Percentiles rank a stretch among this genome's conserved stretches.
Conservation (phyloP, 2,888 invertebrate genomes). For the Petrolisthes manimaculis region DNA sequence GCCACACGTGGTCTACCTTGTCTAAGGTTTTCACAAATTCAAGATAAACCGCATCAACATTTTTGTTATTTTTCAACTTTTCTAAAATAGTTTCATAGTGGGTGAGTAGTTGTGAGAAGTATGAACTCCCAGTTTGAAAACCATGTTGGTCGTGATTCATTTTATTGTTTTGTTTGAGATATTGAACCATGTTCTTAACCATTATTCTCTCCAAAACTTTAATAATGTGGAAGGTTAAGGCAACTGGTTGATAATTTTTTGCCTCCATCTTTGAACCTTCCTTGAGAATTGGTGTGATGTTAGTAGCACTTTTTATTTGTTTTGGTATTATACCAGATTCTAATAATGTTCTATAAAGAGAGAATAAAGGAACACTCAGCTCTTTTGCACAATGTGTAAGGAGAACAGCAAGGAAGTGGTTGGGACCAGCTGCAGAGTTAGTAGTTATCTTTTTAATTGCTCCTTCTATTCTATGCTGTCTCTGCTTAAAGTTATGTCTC, state of each 20-base stretch:
- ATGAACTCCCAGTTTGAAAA: not conserved
- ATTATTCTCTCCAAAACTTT: slow-evolving; percentile 30
- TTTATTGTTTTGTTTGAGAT: not conserved
- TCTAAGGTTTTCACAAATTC: not conserved
- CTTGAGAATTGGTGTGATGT: not conserved
- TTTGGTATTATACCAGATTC: no score
- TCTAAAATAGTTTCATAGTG: not conserved
- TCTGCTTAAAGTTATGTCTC: not conserved
- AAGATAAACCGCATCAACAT: not conserved
- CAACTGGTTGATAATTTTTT: slow-evolving; percentile 24
- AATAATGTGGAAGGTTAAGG: slow-evolving; percentile 15
- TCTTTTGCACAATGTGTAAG: no score
- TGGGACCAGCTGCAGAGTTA: slow-evolving; percentile 14
- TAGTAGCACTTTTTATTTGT: slow-evolving; percentile 7
- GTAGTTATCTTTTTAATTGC: slow-evolving; percentile 10
- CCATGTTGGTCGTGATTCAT: slow-evolving; percentile 16
- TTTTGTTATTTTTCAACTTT: slow-evolving; percentile 2
- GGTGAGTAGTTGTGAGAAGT: not conserved
- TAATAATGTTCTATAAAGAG: no score
- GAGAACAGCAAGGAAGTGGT: slow-evolving; percentile 19
- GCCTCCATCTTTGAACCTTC: slow-evolving; percentile 4
- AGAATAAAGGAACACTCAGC: no score
- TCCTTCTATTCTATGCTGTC: slow-evolving; percentile 19
- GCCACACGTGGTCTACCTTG: no score
- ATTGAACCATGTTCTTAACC: not conserved